phyloP scores from a whole-genome alignment of 37 sponge, comb jelly and placozoan genomes.

The Aphrocallistes beatrix region DNA sequence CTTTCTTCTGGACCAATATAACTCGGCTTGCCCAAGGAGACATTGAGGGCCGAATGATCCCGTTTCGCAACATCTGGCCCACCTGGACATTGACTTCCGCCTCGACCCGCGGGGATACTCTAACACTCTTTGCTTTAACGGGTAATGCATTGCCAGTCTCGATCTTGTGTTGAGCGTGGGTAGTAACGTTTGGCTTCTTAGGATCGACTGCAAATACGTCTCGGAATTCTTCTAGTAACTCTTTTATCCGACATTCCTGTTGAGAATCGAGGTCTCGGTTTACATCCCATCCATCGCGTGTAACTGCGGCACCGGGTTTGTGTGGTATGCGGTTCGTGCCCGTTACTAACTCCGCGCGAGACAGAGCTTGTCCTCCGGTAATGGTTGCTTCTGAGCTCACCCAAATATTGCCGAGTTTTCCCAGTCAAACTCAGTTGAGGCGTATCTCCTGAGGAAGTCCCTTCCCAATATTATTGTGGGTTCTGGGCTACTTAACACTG shows the following conservation, averaged over 20 bases:
- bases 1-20: not conserved
- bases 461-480: not conserved
- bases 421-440: not conserved
- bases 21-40: not conserved
- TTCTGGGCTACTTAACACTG: not conserved
- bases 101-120: not conserved
- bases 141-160: not conserved
- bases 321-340: not conserved
- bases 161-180: not conserved
- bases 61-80: too few species aligned
- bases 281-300: not conserved
- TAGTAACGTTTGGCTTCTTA: not conserved
- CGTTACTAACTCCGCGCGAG: not conserved
- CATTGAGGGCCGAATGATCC: too few species aligned
- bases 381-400: not conserved
- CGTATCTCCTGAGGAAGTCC: not conserved
- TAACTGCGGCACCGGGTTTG: not conserved
- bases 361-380: not conserved
- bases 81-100: too few species aligned
- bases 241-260: not conserved
- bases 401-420: not conserved
- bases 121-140: not conserved
- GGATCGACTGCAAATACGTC: not conserved
- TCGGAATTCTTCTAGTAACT: not conserved
- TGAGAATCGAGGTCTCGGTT: not conserved